phyloP scores from a whole-genome alignment of 2,888 invertebrate genomes.

The Unio pictorum region DNA sequence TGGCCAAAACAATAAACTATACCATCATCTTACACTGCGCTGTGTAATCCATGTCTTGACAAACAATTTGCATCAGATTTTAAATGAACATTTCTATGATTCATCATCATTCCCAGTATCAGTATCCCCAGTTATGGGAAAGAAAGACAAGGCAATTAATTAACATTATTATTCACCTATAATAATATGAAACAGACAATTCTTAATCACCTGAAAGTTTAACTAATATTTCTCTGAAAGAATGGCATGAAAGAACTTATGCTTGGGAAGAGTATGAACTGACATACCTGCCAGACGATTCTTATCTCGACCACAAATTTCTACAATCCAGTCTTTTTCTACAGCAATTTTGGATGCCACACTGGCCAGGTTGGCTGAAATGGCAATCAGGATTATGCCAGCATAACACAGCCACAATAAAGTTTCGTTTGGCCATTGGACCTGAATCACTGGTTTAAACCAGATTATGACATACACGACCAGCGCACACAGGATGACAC shows the following conservation, averaged over 20 bases:
- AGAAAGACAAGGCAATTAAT: too few relatives aligned
- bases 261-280: not conserved
- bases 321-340: slow-evolving; percentile 74
- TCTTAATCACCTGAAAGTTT: too few relatives aligned
- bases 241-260: not conserved
- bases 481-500: slow-evolving; percentile 70
- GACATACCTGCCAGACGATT: slow-evolving; percentile 69
- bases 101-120: too few relatives aligned
- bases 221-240: too few relatives aligned
- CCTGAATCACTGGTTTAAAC: slow-evolving; percentile 29
- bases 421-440: slow-evolving; percentile 37
- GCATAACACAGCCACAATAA: slow-evolving; percentile 41
- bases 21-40: too few relatives aligned
- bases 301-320: slow-evolving; percentile 69
- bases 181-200: too few relatives aligned
- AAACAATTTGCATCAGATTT: too few relatives aligned
- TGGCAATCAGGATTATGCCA: slow-evolving; percentile 69
- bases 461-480: slow-evolving; percentile 65
- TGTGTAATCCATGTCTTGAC: too few relatives aligned
- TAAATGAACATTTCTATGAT: too few relatives aligned
- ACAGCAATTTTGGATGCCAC: slow-evolving; percentile 67
- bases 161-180: too few relatives aligned
- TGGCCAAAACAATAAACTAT: too few relatives aligned
- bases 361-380: slow-evolving; percentile 69
- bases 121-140: too few relatives aligned